Evolutionary conservation across 2,797 vertebrate genomes (phyloP), one percentile per base, ranked within the genome.

Genomic region (Discoglossus pictus): DNA sequence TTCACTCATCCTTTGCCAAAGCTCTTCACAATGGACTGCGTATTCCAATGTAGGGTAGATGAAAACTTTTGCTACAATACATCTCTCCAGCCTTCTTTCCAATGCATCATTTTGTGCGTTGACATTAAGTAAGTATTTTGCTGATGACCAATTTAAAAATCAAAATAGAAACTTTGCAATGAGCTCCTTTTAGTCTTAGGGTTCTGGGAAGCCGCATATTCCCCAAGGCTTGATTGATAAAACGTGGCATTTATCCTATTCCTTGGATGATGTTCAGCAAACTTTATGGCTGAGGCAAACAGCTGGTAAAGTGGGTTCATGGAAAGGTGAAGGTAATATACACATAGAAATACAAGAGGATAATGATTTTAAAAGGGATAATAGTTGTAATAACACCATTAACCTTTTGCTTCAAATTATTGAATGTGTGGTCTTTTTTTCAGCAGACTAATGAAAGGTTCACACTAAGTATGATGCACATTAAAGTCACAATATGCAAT

Each of bases 301-400:
- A 94, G 95, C 92, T 92, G 92, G 92, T 90, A 89, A 93, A 97
- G 93, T 92, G 94, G 91, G 95, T 97, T 98, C 96, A 98, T 79
- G 62, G 87, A 91, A 92, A 95, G 96, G 95, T 98, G 94, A 98
- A 94, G 92, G 91, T 94, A 96, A 96, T 95, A 92, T 86, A 93
- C 93, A 92, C 92, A 89, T 85, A 90, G 89, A 95, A 93, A 93
- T 89, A 89, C 88, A 90, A 91, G 92, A 88, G 87, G 88, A 85
- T 88, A 91, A 92, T 92, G 93, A 94, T 92, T 95, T 95, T 95
- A 92, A 94, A 88, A 87, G 86, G 87, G 89, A 90, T 93, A 92
- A 93, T 93, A 93, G 93, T 93, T 93, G 90, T 88, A 89, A 93
- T 89, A 93, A 91, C 90, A 92, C 92, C 88, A 92, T 94, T 95